A percentile compares a stretch with the other conserved stretches of the same genome.
phyloP scores from a whole-genome alignment of 2,888 invertebrate species.

The Phalangium opilio region DNA sequence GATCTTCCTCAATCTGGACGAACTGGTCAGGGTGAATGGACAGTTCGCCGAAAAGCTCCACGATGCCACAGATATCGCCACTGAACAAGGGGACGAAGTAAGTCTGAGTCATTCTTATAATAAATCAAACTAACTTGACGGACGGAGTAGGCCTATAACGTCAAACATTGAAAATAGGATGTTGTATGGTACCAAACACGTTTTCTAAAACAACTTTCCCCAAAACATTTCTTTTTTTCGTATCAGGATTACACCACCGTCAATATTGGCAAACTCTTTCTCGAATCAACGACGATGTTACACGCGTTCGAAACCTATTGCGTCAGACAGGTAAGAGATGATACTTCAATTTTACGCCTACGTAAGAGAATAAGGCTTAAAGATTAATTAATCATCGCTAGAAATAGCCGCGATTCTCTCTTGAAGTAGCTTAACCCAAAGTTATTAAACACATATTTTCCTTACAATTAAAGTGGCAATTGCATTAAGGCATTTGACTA shows the following conservation, averaged over 20 bases:
- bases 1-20: slow-evolving; percentile 85
- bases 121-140: too few relatives aligned
- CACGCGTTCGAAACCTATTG: slow-evolving; percentile 91
- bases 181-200: background rate
- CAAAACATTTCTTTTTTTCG: background rate
- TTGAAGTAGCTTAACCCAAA: too few relatives aligned
- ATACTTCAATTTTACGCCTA: slow-evolving; percentile 2
- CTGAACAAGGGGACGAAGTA: slow-evolving; percentile 40
- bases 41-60: slow-evolving; percentile 70
- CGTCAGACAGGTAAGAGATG: slow-evolving; percentile 56
- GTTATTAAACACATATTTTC: too few relatives aligned
- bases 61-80: slow-evolving; percentile 67
- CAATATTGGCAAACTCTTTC: slow-evolving; percentile 74
- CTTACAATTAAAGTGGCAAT: too few relatives aligned
- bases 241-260: slow-evolving; percentile 57
- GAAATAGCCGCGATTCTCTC: too few relatives aligned
- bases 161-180: background rate
- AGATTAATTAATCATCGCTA: too few relatives aligned
- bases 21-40: slow-evolving; percentile 57
- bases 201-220: background rate
- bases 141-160: background rate
- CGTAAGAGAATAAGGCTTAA: too few relatives aligned
- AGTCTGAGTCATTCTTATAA: slow-evolving; percentile 5
- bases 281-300: slow-evolving; percentile 75
- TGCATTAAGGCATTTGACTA: too few relatives aligned